Percentiles rank a stretch among this genome's conserved stretches.
Evolutionary conservation across 2,113 vertebrate genomes (phyloP).

Genomic region (Nothocercus nigrocapillus): DNA sequence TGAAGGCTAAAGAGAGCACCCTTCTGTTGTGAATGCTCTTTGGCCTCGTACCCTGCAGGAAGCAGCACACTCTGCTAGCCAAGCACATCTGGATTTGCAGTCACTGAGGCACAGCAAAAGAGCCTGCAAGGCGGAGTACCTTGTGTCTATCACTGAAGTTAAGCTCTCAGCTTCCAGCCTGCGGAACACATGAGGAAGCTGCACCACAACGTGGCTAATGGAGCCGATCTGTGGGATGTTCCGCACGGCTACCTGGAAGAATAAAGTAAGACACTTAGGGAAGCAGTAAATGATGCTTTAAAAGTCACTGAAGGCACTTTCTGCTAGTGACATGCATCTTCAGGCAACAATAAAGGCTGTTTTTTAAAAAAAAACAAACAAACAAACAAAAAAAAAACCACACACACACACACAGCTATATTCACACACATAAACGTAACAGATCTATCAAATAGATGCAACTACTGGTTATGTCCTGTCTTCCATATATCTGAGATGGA

Average conservation of each 20-base stretch:
- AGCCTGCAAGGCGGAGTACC: constrained; percentile 73
- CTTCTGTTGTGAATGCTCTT: no score
- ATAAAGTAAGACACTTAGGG: not conserved
- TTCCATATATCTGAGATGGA: not conserved
- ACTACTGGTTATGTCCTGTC: not conserved
- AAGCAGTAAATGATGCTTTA: not conserved
- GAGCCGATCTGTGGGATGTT: constrained; percentile 85
- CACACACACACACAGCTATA: no score
- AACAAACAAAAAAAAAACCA: no score
- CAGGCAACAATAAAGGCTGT: not conserved
- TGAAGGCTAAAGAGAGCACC: not conserved
- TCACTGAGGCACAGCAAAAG: not conserved
- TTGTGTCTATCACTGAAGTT: constrained; percentile 77
- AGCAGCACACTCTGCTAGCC: not conserved
- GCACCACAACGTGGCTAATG: constrained; percentile 91
- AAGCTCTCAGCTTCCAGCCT: constrained; percentile 83
- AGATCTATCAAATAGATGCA: not conserved
- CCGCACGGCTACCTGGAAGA: constrained; percentile 82
- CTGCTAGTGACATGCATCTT: not conserved
- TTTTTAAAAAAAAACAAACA: not conserved
- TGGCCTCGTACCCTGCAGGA: not conserved
- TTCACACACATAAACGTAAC: no score
- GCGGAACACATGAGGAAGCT: constrained; percentile 95
- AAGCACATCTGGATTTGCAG: not conserved
- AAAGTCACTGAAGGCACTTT: not conserved